Evolutionary conservation across 2,888 invertebrate genomes (phyloP).

Genomic region (Geophilus truncorum): DNA sequence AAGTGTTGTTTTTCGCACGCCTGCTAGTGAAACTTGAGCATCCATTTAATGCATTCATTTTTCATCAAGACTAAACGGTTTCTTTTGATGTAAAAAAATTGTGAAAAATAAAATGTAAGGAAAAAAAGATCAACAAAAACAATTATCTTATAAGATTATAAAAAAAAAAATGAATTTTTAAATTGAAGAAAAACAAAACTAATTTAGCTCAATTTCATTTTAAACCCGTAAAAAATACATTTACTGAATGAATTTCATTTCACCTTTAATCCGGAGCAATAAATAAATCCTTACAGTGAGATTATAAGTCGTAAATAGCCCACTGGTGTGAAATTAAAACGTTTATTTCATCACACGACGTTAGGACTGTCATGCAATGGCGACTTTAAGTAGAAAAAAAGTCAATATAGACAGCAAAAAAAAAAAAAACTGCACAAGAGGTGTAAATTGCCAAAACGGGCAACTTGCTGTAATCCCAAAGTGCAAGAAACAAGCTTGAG

Average conservation of each 20-base stretch:
- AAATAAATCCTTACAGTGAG: neutral
- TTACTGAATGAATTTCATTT: neutral
- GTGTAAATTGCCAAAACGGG: neutral
- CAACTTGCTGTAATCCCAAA: neutral
- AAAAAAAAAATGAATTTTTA: neutral
- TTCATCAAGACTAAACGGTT: neutral
- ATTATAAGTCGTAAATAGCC: neutral
- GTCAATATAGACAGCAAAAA: neutral
- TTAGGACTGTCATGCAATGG: neutral
- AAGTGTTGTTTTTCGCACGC: neutral
- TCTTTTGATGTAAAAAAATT: neutral
- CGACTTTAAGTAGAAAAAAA: neutral
- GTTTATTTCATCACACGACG: neutral
- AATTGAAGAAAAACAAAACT: neutral
- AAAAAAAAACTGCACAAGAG: neutral
- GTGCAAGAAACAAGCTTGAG: neutral
- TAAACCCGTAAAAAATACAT: neutral
- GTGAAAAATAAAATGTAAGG: neutral
- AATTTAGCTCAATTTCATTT: neutral
- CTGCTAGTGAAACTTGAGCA: neutral
- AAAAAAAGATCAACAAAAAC: neutral
- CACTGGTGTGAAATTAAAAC: neutral
- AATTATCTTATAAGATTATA: no score
- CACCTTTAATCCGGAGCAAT: neutral
- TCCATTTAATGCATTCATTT: conserved; percentile 3